Evolutionary conservation across 1,140 invertebrate genomes (phyloP).

Genomic region (Diorhabda carinulata): DNA sequence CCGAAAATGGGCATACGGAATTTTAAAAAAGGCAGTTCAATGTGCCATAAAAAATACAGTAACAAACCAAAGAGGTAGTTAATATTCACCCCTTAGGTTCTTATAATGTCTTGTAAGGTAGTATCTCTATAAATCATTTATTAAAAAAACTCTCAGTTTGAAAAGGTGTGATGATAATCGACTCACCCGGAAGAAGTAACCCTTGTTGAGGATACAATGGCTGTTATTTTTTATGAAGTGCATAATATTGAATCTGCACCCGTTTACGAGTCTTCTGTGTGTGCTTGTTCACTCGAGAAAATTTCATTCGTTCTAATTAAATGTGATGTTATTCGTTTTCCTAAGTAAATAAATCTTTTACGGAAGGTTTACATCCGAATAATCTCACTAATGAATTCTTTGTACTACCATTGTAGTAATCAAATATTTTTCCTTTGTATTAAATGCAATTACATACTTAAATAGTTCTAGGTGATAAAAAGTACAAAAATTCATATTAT

Average conservation of each 20-base stretch:
- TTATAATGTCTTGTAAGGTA: constrained; percentile 3
- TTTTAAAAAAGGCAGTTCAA: constrained; percentile 6
- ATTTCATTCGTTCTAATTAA: constrained; percentile 28
- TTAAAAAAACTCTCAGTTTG: constrained; percentile 34
- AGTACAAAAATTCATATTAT: no score
- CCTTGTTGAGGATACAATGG: constrained; percentile 34
- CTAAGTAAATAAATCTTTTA: neutral
- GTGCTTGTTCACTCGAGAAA: constrained; percentile 29
- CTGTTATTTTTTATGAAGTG: constrained; percentile 29
- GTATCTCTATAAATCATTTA: constrained; percentile 35
- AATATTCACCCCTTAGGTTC: constrained; percentile 24
- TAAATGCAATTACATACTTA: no score
- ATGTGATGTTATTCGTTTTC: constrained; percentile 9
- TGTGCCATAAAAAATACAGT: neutral
- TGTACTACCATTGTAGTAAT: no score
- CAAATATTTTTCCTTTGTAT: no score
- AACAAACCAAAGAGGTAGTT: constrained; percentile 11
- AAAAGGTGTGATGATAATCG: constrained; percentile 40
- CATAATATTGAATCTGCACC: constrained; percentile 19
- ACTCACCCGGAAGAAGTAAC: constrained; percentile 33
- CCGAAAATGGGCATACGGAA: constrained; percentile 7
- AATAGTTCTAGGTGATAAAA: no score
- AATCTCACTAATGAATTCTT: no score
- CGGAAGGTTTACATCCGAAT: neutral
- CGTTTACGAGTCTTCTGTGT: constrained; percentile 25